Conservation (phyloP, 2,113 vertebrate species). For the Nansenia antarctica region DNA sequence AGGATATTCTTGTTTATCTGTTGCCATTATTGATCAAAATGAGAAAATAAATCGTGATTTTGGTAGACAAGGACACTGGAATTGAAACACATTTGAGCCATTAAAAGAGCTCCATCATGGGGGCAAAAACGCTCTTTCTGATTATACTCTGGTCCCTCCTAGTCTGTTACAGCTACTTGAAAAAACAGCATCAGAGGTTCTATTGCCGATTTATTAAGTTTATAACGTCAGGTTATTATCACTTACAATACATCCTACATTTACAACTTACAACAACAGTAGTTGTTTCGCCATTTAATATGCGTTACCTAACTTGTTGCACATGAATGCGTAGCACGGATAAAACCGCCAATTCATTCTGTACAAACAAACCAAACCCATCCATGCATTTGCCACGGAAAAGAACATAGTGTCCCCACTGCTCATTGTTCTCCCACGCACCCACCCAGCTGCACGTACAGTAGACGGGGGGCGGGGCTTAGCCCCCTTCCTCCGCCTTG, state of each 20-base stretch:
- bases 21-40: neutral
- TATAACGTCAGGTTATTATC: too few species aligned
- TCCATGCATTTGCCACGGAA: neutral
- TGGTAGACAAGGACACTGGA: too few species aligned
- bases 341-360: neutral
- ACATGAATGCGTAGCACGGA: neutral
- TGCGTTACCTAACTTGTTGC: neutral
- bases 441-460: neutral
- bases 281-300: too few species aligned
- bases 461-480: neutral
- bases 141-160: too few species aligned
- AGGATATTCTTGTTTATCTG: neutral
- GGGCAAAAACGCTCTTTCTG: too few species aligned
- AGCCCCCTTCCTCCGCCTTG: neutral
- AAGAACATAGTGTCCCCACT: constrained; percentile 10
- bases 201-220: neutral
- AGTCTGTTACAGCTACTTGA: too few species aligned
- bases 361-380: neutral
- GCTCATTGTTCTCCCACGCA: neutral
- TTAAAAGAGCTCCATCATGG: too few species aligned
- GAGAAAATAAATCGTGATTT: neutral
- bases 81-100: too few species aligned
- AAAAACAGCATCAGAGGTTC: too few species aligned
- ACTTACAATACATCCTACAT: too few species aligned
- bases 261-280: too few species aligned